phyloP scores from a whole-genome alignment of 2,888 invertebrate species.

The Caprella mutica region DNA sequence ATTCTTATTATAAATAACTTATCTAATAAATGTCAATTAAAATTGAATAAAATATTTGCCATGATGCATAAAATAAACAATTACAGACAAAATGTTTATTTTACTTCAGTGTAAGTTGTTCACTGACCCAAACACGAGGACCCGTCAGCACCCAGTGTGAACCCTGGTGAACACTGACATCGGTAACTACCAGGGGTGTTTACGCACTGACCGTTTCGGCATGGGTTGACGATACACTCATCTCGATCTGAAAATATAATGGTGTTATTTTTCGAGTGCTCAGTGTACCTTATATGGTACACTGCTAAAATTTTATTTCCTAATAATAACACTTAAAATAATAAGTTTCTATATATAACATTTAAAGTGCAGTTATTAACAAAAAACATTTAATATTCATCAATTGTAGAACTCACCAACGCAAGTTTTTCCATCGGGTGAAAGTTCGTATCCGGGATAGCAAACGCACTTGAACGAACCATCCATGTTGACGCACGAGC shows the following conservation, averaged over 20 bases:
- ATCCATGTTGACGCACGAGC: conserved; percentile 64
- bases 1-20: too few species aligned
- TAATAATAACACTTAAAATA: background rate
- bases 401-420: conserved; percentile 43
- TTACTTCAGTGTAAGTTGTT: background rate
- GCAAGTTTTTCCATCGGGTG: conserved; percentile 53
- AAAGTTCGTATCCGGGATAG: conserved; percentile 54
- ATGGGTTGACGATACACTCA: conserved; percentile 53
- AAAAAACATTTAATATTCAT: background rate
- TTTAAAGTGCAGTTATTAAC: background rate
- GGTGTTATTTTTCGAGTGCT: background rate
- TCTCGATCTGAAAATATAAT: conserved; percentile 50
- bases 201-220: conserved; percentile 56
- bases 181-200: conserved; percentile 59
- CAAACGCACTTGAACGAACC: conserved; percentile 69
- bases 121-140: conserved; percentile 59
- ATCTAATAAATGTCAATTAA: too few species aligned
- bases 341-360: background rate
- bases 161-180: conserved; percentile 57
- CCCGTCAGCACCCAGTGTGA: conserved; percentile 61
- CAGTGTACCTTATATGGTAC: background rate
- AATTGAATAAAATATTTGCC: too few species aligned
- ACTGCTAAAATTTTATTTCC: background rate
- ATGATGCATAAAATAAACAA: too few species aligned
- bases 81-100: too few species aligned